phyloP scores from a whole-genome alignment of 92 coral and sea anemone genomes.

The Montipora capitata region DNA sequence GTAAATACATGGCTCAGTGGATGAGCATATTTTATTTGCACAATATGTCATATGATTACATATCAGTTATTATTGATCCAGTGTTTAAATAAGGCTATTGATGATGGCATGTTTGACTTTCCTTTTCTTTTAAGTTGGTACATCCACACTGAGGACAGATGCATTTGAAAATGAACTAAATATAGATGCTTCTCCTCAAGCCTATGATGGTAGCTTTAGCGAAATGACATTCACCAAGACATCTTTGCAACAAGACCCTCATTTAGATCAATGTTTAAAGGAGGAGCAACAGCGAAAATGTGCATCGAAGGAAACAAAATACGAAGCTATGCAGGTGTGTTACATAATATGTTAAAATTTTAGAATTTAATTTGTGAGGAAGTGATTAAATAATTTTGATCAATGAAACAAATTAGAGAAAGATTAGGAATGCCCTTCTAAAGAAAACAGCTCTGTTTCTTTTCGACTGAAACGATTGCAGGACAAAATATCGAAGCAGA shows the following conservation, averaged over 20 bases:
- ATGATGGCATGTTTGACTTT: background rate
- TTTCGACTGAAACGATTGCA: no score
- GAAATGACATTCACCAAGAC: background rate
- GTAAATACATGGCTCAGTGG: no score
- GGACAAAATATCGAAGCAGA: no score
- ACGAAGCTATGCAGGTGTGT: constrained; percentile 80
- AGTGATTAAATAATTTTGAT: no score
- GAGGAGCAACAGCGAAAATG: constrained; percentile 44
- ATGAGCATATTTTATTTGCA: no score
- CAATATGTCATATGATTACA: no score
- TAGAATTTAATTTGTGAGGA: background rate
- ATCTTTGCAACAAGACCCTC: constrained; percentile 49
- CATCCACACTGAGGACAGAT: background rate
- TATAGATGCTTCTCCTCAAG: background rate
- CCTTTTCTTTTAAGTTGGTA: background rate
- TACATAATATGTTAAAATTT: background rate
- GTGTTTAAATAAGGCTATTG: no score
- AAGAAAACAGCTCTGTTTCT: no score
- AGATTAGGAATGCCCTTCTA: no score
- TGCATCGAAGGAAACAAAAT: constrained; percentile 32
- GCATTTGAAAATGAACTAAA: constrained; percentile 4
- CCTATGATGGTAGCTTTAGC: background rate
- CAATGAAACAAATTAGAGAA: background rate
- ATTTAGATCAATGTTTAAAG: constrained; percentile 54
- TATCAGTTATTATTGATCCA: no score